phyloP scores from a whole-genome alignment of 2,797 vertebrate genomes.

The Tangara arthus region DNA sequence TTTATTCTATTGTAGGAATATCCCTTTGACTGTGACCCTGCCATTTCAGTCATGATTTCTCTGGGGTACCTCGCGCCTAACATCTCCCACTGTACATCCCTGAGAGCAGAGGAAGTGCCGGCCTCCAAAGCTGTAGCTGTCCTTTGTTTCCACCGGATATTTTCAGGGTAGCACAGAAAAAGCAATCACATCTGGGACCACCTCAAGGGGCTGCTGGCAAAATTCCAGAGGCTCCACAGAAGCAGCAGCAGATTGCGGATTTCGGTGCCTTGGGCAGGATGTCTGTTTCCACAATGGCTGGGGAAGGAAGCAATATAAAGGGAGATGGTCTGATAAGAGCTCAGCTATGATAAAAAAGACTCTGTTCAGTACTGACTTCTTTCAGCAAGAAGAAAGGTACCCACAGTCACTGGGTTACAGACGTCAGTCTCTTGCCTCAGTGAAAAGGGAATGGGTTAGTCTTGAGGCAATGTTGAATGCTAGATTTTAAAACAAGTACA shows the following conservation, averaged over 20 bases:
- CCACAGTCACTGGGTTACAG: neutral
- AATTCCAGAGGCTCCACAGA: neutral
- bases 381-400: constrained; percentile 30
- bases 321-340: constrained; percentile 41
- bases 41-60: constrained; percentile 27
- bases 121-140: constrained; percentile 24
- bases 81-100: constrained; percentile 54
- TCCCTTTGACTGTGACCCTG: constrained; percentile 43
- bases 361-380: neutral
- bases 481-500: neutral
- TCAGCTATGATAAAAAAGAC: neutral
- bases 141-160: constrained; percentile 43
- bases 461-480: neutral
- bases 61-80: constrained; percentile 29
- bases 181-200: constrained; percentile 55
- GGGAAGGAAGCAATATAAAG: constrained; percentile 57
- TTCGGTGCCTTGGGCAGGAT: constrained; percentile 44
- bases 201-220: constrained; percentile 23
- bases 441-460: neutral
- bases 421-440: neutral
- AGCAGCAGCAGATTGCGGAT: constrained; percentile 47
- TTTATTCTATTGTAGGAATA: constrained; percentile 48
- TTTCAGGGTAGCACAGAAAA: constrained; percentile 37
- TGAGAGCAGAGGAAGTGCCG: constrained; percentile 62
- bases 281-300: constrained; percentile 42